phyloP scores from a whole-genome alignment of 2,113 vertebrate genomes.

The Prietella phreatophila region DNA sequence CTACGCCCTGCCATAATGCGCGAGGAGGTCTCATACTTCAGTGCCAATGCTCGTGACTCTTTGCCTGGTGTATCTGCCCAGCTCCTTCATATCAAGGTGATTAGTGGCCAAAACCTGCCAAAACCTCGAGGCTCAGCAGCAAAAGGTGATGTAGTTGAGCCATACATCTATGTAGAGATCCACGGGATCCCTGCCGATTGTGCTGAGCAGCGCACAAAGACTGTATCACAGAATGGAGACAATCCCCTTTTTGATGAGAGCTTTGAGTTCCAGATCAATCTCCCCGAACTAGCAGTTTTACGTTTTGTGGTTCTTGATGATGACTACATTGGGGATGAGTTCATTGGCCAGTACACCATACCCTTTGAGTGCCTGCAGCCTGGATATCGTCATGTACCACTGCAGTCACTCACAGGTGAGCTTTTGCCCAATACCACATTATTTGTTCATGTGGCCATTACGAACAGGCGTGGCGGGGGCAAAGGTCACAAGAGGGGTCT shows the following conservation, averaged over 20 bases:
- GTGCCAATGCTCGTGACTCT: conserved; percentile 87
- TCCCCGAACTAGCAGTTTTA: conserved; percentile 84
- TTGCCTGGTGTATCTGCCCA: conserved; percentile 87
- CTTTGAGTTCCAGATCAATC: conserved; percentile 91
- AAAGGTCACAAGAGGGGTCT: conserved; percentile 85
- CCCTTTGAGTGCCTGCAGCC: conserved; percentile 90
- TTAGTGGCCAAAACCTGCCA: conserved; percentile 89
- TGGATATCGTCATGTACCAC: conserved; percentile 85
- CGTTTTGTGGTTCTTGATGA: conserved; percentile 89
- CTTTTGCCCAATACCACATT: conserved; percentile 84
- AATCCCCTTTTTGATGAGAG: conserved; percentile 90
- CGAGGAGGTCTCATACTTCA: conserved; percentile 92
- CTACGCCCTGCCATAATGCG: conserved; percentile 89
- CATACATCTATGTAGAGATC: conserved; percentile 88
- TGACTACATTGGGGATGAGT: conserved; percentile 90
- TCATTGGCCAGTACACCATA: conserved; percentile 92
- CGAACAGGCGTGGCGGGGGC: conserved; percentile 83
- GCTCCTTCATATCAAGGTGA: conserved; percentile 87
- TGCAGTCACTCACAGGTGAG: conserved; percentile 84
- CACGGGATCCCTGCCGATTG: conserved; percentile 89
- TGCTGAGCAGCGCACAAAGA: conserved; percentile 88
- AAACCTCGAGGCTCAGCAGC: conserved; percentile 88
- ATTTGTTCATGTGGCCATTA: conserved; percentile 88
- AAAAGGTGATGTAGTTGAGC: conserved; percentile 90
- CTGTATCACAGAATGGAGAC: conserved; percentile 85